These are phyloP conservation scores for Holcopasites calliopsidis DNA, from an alignment of 1,140 invertebrate genomes.

Conservation along the genomic window DNA sequence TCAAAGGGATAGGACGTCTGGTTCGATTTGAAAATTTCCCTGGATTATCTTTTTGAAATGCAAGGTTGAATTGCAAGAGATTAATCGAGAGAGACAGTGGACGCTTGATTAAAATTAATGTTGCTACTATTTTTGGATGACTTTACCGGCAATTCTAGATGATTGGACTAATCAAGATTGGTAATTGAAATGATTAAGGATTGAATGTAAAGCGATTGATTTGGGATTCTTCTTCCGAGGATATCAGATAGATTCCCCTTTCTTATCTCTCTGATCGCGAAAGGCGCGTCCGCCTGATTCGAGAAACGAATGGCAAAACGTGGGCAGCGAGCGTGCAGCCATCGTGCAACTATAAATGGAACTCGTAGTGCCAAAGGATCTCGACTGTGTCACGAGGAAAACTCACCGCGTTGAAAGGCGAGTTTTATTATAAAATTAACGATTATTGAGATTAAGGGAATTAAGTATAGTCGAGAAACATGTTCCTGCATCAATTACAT, in stretches of 20 bases:
- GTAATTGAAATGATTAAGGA: neutral
- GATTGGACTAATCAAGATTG: neutral
- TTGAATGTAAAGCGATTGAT: neutral
- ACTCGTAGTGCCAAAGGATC: constrained; percentile 24
- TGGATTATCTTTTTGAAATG: too few species aligned
- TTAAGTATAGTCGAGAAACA: too few species aligned
- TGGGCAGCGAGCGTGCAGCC: constrained; percentile 35
- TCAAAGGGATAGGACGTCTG: neutral
- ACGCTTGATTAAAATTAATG: neutral
- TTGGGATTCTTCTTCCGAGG: neutral
- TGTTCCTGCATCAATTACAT: too few species aligned
- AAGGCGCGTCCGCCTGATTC: constrained; percentile 41
- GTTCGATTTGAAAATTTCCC: too few species aligned
- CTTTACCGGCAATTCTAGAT: neutral
- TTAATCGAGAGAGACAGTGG: neutral
- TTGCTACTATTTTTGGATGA: neutral
- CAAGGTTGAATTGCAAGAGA: neutral
- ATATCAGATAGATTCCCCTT: constrained; percentile 7
- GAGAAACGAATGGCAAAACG: constrained; percentile 46
- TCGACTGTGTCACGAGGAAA: constrained; percentile 27
- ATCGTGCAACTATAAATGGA: constrained; percentile 58
- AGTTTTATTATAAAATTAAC: too few species aligned
- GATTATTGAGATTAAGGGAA: too few species aligned
- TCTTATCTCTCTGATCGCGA: constrained; percentile 24
- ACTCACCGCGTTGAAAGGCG: neutral